phyloP scores from a whole-genome alignment of 2,888 invertebrate species.

The Omphaloscelis lunosa region DNA sequence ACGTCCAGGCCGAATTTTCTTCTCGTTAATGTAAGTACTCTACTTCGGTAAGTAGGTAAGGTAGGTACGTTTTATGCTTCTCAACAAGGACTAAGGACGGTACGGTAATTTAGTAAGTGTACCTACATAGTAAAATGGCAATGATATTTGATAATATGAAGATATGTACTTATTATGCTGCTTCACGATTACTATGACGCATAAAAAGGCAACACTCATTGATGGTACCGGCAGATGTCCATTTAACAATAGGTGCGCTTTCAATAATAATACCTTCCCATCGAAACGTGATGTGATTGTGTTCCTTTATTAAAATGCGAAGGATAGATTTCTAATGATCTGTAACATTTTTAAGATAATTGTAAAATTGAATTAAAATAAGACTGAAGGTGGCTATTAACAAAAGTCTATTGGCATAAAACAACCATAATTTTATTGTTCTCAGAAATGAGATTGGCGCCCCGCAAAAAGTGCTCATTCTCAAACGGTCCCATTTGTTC shows the following conservation, averaged over 20 bases:
- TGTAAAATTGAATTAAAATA: constrained; percentile 33
- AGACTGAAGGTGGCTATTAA: constrained; percentile 42
- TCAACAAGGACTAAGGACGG: not conserved
- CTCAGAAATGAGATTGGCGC: constrained; percentile 75
- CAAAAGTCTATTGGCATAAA: constrained; percentile 63
- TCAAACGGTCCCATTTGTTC: constrained; percentile 80
- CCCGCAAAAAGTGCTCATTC: constrained; percentile 80
- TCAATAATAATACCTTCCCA: constrained; percentile 73
- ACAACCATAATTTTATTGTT: constrained; percentile 71
- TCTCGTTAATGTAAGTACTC: not conserved
- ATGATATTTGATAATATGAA: constrained; percentile 47
- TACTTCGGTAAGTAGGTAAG: not conserved
- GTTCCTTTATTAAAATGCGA: constrained; percentile 53
- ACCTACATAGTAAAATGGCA: constrained; percentile 44
- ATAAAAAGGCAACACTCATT: constrained; percentile 72
- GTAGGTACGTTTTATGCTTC: not conserved
- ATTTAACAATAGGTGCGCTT: constrained; percentile 75
- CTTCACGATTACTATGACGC: constrained; percentile 71
- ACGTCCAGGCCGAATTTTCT: not conserved
- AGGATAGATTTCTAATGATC: constrained; percentile 24
- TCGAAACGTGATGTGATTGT: constrained; percentile 56
- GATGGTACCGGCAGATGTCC: constrained; percentile 80
- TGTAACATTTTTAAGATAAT: constrained; percentile 32
- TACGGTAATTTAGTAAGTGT: not conserved
- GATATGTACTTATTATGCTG: constrained; percentile 65